phyloP scores from a whole-genome alignment of 2,113 vertebrate species.

The Pipra filicauda region DNA sequence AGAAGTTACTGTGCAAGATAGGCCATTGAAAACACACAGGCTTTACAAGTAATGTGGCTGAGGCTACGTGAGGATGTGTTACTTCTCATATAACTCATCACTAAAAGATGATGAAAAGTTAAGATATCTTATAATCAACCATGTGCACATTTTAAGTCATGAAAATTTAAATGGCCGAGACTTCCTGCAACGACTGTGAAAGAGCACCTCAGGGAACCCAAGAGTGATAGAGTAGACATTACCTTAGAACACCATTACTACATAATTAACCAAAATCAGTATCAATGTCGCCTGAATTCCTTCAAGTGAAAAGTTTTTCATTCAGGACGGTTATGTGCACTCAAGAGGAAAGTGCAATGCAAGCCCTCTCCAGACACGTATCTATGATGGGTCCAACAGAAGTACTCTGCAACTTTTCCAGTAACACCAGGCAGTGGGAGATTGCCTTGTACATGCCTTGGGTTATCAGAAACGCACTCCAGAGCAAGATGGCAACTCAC shows the following conservation, averaged over 20 bases:
- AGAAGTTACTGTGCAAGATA: not conserved
- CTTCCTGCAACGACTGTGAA: not conserved
- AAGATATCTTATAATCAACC: not conserved
- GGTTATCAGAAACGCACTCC: fast-evolving
- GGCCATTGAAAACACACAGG: not conserved
- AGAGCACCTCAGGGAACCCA: fast-evolving
- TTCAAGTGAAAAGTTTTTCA: not conserved
- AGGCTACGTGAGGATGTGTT: not conserved
- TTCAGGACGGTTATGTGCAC: not conserved
- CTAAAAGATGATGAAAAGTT: not conserved
- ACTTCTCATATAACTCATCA: not conserved
- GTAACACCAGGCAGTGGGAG: not conserved
- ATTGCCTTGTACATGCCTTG: fast-evolving
- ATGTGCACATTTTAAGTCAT: not conserved
- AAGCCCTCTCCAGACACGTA: not conserved
- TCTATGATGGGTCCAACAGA: fast-evolving
- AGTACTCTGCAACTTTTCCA: too few species aligned
- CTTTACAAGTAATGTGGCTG: not conserved
- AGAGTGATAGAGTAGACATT: not conserved
- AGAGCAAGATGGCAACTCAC: not conserved
- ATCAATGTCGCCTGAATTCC: not conserved
- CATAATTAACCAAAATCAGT: not conserved
- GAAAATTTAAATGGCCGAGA: not conserved
- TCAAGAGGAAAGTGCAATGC: not conserved
- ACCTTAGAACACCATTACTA: not conserved